Base-by-base conservation (phyloP, 2,888 invertebrate species). In the Cerastoderma edule region DNA sequence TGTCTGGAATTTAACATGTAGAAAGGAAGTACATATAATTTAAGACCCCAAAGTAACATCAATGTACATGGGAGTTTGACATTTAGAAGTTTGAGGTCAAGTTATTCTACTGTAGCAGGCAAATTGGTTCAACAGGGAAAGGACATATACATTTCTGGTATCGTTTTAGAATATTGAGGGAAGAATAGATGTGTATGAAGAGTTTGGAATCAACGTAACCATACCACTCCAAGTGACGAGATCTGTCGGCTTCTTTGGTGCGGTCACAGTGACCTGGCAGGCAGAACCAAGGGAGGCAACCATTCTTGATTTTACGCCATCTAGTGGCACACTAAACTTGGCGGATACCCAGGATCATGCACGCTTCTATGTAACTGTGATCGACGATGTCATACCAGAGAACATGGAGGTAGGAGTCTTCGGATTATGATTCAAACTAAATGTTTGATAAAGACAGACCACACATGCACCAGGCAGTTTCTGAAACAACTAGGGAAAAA, bases 161-260 rank as follows among this genome's bases (percentile, higher is more conserved):
- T 60, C 44, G 39, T 65, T 81, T 19, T 83, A 92, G 92, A 92
- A 90, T 73, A 83, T 85, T 27, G 90, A 92, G 44, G 90, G 90
- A 10, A 86, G 91, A 4, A 77, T 92, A 22, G 91, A 92, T 78
- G 85, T 87, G 3, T 89, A 90, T 86, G 91, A 92, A 72, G 89
- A 89, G 53, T 85, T 83, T 73, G 89, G 88, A 1, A 74, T 70
- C 30, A 89, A 89, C 75, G 82, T 79, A 13, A 85, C 88, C 0
- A 70, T 92, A 8, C 57, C 65, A 0, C 84, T 92, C 53, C 68
- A 72, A 56, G 87, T 92, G 6, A 69, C 75, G 54, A 78, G 92
- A 69, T 75, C 71, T 1, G 76, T 72, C 33, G 92, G 92, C 4
- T 78, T 85, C 22, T 92, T 90, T 83, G 89, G 88, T 13, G 74